These are phyloP conservation scores for Sphaeramia orbicularis DNA, from an alignment of 2,797 vertebrate species.

Conservation along the genomic window DNA sequence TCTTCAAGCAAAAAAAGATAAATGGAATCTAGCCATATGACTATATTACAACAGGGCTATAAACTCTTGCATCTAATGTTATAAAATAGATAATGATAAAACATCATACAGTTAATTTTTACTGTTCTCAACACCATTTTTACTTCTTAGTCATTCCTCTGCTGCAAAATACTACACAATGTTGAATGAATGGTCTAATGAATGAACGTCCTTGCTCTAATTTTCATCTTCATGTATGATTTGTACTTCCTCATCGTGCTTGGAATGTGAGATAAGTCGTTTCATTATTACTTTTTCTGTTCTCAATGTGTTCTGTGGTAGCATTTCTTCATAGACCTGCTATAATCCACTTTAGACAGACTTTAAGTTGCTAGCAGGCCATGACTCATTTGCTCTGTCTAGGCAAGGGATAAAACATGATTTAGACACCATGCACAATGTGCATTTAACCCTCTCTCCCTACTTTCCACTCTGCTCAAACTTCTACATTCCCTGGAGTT, in stretches of 20 bases:
- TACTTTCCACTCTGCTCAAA: slow-evolving; percentile 10
- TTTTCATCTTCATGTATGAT: slow-evolving; percentile 21
- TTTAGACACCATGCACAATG: slow-evolving; percentile 11
- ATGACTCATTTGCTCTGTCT: slow-evolving; percentile 53
- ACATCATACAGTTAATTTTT: no score
- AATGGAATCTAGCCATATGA: slow-evolving; percentile 5
- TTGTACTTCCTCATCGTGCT: neutral
- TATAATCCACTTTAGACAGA: slow-evolving; percentile 31
- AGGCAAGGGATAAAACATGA: slow-evolving; percentile 35
- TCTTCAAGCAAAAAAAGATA: neutral
- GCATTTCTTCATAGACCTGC: slow-evolving; percentile 8
- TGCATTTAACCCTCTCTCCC: neutral
- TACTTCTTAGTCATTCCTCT: no score
- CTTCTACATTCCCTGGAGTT: slow-evolving; percentile 30
- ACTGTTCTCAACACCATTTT: no score
- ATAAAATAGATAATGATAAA: neutral
- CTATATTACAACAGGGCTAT: neutral
- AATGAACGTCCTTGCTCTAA: neutral
- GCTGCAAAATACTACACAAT: no score
- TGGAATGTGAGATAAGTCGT: neutral
- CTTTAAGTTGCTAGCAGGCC: slow-evolving; percentile 29
- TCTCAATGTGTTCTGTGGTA: neutral
- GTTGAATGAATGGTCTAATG: neutral
- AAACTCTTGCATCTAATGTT: neutral
- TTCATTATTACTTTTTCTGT: slow-evolving; percentile 3